Evolutionary conservation across 2,113 vertebrate genomes (phyloP).

Genomic region (Pogonocichla stellata): DNA sequence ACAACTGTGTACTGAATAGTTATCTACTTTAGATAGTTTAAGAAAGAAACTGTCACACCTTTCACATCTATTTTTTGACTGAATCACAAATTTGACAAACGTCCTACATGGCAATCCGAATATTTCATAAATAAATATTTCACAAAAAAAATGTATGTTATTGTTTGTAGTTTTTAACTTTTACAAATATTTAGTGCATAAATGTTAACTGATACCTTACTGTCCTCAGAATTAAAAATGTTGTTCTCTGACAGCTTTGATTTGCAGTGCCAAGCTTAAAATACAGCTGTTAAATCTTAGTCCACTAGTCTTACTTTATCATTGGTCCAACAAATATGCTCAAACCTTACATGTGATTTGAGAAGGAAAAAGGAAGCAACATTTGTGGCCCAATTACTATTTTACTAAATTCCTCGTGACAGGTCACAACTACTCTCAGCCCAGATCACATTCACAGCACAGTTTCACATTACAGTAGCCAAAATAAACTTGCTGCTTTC

Average conservation of each 20-base stretch:
- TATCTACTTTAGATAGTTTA: not conserved
- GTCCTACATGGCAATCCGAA: not conserved
- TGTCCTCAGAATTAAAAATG: not conserved
- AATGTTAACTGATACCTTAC: not conserved
- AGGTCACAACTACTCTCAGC: not conserved
- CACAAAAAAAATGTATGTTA: not conserved
- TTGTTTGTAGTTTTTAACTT: not conserved
- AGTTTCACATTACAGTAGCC: constrained; percentile 55
- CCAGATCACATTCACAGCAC: not conserved
- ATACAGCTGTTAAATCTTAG: not conserved
- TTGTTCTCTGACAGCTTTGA: not conserved
- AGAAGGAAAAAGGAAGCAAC: not conserved
- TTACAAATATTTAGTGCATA: not conserved
- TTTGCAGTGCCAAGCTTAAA: not conserved
- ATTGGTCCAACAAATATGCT: not conserved
- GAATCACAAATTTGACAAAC: not conserved
- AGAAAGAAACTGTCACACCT: not conserved
- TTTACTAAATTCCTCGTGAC: constrained; percentile 21
- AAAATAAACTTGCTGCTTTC: constrained; percentile 56
- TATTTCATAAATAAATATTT: not conserved
- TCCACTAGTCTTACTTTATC: not conserved
- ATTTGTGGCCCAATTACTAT: not conserved
- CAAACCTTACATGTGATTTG: not conserved
- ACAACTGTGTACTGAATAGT: not conserved
- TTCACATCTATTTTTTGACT: not conserved